Evolutionary conservation across 1,140 invertebrate species (phyloP).

Genomic region (Polypedilum pembai): DNA sequence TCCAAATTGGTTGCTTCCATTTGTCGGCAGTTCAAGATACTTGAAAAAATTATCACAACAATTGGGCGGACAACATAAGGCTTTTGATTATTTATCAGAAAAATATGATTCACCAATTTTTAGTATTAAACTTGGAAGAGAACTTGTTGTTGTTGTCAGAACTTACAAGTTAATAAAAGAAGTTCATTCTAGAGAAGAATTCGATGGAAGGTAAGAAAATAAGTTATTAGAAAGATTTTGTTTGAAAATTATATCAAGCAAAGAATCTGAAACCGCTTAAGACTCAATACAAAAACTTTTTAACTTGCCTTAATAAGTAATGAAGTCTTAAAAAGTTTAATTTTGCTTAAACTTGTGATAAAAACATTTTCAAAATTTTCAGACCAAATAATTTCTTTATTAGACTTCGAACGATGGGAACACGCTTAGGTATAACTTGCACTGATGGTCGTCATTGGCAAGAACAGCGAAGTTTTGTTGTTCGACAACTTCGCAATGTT

Average conservation of each 20-base stretch:
- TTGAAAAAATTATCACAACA: conserved; percentile 49
- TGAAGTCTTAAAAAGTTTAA: too few species aligned
- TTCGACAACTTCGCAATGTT: conserved; percentile 59
- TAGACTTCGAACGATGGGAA: conserved; percentile 59
- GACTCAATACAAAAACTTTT: too few species aligned
- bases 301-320: too few species aligned
- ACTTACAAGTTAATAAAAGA: conserved; percentile 51
- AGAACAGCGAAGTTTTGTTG: conserved; percentile 63
- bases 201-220: conserved; percentile 49
- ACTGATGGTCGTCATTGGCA: conserved; percentile 67
- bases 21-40: conserved; percentile 55
- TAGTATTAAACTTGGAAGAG: conserved; percentile 57
- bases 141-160: conserved; percentile 53
- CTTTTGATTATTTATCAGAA: conserved; percentile 50
- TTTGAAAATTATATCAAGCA: too few species aligned
- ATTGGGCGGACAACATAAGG: conserved; percentile 55
- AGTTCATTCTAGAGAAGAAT: conserved; percentile 56
- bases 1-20: conserved; percentile 54
- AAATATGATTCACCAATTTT: conserved; percentile 56
- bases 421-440: conserved; percentile 58
- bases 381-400: conserved; percentile 63
- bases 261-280: too few species aligned
- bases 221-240: too few species aligned
- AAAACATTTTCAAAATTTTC: neutral
- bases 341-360: too few species aligned